Conservation (phyloP, 2,888 invertebrate genomes). For the Nomada hirtipes region DNA sequence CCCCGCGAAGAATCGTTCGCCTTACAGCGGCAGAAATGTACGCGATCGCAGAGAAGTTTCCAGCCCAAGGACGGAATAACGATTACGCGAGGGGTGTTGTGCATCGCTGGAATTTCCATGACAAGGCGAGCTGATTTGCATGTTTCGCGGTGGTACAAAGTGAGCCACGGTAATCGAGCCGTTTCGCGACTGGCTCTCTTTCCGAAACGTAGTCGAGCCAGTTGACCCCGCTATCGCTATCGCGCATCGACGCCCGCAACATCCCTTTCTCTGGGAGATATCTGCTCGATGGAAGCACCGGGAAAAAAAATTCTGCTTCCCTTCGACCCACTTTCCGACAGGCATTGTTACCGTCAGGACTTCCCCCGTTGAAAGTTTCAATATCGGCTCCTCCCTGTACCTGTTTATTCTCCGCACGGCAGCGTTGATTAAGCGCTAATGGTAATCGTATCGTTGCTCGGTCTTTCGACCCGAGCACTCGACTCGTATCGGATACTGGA, state of each 20-base stretch:
- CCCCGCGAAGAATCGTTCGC: slow-evolving; percentile 4
- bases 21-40: background rate
- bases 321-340: slow-evolving; percentile 11
- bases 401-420: background rate
- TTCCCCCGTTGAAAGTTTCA: background rate
- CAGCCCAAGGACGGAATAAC: slow-evolving; percentile 57
- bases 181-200: slow-evolving; percentile 39
- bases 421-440: slow-evolving; percentile 14
- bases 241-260: background rate
- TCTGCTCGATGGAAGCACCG: slow-evolving; percentile 2
- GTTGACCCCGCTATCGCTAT: slow-evolving; percentile 23
- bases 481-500: background rate
- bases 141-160: slow-evolving; percentile 50
- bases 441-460: slow-evolving; percentile 11
- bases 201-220: slow-evolving; percentile 19
- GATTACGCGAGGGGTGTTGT: slow-evolving; percentile 21
- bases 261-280: background rate
- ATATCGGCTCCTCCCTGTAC: background rate
- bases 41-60: slow-evolving; percentile 26
- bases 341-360: background rate
- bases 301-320: background rate
- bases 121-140: slow-evolving; percentile 59
- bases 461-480: background rate
- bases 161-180: slow-evolving; percentile 44
- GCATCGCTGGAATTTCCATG: slow-evolving; percentile 53